Conservation (phyloP, 2,888 invertebrate genomes). For the Ischnus inquisitorius region DNA sequence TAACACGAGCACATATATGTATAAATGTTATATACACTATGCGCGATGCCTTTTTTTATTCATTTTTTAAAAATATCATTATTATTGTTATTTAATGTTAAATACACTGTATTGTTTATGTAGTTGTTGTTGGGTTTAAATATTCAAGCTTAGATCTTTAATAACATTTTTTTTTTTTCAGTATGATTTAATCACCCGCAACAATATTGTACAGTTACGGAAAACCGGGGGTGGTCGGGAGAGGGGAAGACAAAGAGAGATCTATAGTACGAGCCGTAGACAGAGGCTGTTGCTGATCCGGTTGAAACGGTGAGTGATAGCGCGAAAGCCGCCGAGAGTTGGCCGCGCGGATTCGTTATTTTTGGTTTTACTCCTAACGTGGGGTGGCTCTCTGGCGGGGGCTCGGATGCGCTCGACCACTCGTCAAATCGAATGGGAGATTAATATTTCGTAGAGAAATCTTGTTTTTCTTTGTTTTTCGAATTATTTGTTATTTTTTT, state of each 20-base stretch:
- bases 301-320: constrained; percentile 40
- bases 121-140: background rate
- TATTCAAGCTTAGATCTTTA: background rate
- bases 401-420: constrained; percentile 18
- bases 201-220: background rate
- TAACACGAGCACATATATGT: background rate
- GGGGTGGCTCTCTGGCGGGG: background rate
- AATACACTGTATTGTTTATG: constrained; percentile 9
- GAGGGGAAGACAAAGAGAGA: background rate
- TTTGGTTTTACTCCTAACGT: constrained; percentile 20
- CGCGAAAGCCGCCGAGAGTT: constrained; percentile 33
- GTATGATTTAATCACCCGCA: background rate
- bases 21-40: background rate
- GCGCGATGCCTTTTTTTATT: too few relatives aligned
- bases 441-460: background rate
- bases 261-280: background rate
- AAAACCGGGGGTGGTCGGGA: background rate
- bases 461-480: background rate
- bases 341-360: constrained; percentile 34
- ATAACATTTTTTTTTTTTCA: background rate
- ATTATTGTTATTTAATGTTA: background rate
- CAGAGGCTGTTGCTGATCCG: constrained; percentile 52
- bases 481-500: background rate
- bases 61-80: too few relatives aligned
- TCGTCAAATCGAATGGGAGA: constrained; percentile 44